These are phyloP conservation scores for Dione juno DNA, from an alignment of 2,888 invertebrate genomes.

Conservation along the genomic window DNA sequence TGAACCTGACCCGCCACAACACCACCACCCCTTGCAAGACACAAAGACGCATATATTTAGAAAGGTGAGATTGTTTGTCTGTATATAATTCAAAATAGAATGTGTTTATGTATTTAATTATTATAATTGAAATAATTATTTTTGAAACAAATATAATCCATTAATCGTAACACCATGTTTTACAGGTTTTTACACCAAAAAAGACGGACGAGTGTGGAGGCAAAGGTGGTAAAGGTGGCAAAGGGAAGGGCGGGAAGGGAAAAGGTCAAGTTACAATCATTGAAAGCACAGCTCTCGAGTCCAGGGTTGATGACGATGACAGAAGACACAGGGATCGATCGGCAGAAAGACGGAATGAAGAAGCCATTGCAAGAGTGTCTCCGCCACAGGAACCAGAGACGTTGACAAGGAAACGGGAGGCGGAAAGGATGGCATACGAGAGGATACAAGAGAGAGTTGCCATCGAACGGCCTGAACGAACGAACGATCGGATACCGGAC, in stretches of 20 bases:
- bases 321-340: slow-evolving; percentile 69
- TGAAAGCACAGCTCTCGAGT: slow-evolving; percentile 77
- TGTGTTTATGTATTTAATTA: no score
- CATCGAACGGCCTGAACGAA: slow-evolving; percentile 57
- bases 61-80: slow-evolving; percentile 56
- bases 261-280: slow-evolving; percentile 89
- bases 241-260: slow-evolving; percentile 88
- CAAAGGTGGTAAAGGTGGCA: slow-evolving; percentile 88
- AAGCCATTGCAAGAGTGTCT: slow-evolving; percentile 68
- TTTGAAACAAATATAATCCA: not conserved
- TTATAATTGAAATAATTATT: no score
- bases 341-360: slow-evolving; percentile 65
- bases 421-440: slow-evolving; percentile 54
- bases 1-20: slow-evolving; percentile 52
- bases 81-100: not conserved
- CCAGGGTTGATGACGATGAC: slow-evolving; percentile 72
- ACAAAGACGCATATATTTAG: slow-evolving; percentile 75
- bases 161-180: slow-evolving; percentile 34
- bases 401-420: slow-evolving; percentile 53
- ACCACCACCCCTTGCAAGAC: slow-evolving; percentile 59
- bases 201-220: slow-evolving; percentile 84
- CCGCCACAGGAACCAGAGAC: slow-evolving; percentile 64
- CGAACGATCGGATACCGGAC: slow-evolving; percentile 57
- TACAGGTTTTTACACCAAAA: slow-evolving; percentile 79
- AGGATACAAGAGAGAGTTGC: slow-evolving; percentile 57